Evolutionary conservation across 2,797 vertebrate species (phyloP).

Genomic region (Enteromius trimaculatus): DNA sequence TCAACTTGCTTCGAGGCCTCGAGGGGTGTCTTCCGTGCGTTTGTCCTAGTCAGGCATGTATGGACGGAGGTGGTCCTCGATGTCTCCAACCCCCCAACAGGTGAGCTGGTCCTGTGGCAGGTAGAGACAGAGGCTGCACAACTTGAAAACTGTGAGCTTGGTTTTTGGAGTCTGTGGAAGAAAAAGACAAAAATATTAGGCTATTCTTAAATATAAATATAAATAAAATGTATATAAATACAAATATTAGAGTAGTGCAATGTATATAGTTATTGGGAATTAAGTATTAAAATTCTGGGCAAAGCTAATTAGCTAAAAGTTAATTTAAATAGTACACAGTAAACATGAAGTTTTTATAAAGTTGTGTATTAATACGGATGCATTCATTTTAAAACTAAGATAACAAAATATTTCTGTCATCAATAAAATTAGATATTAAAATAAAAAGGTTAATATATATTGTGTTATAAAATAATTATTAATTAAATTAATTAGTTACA

Average conservation of each 20-base stretch:
- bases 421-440: background rate
- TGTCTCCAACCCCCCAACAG: constrained; percentile 97
- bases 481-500: background rate
- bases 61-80: constrained; percentile 98
- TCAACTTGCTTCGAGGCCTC: constrained; percentile 87
- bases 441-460: background rate
- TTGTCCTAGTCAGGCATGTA: constrained; percentile 98
- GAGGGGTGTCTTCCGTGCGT: constrained; percentile 81
- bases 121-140: constrained; percentile 99
- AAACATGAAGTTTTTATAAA: background rate
- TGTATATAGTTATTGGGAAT: background rate
- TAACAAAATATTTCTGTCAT: background rate
- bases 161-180: constrained; percentile 93
- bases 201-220: background rate
- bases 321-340: background rate
- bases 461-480: background rate
- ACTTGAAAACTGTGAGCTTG: constrained; percentile 99
- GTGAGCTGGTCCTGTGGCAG: constrained; percentile 99
- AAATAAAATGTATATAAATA: too few relatives aligned
- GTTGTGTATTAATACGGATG: background rate
- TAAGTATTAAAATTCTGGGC: background rate
- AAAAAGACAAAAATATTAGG: background rate
- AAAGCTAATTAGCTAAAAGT: background rate
- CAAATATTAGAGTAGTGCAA: background rate
- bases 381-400: background rate